Conservation (phyloP, 2,888 invertebrate species). For the Callinectes sapidus region DNA sequence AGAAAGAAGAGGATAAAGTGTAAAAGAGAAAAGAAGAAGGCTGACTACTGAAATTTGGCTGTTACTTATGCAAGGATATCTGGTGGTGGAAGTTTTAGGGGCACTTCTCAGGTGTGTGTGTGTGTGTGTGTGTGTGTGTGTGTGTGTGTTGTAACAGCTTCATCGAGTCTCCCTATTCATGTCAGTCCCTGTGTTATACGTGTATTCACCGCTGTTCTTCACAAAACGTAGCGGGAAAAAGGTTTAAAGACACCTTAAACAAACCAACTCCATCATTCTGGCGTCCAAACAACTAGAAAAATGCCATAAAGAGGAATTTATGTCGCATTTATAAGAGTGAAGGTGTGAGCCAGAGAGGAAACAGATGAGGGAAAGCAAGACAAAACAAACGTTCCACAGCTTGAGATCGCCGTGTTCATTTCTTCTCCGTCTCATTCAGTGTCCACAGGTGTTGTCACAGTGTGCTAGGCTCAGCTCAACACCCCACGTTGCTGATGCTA, state of each 20-base stretch:
- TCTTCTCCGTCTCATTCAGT: neutral
- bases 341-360: neutral
- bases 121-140: neutral
- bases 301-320: neutral
- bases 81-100: too few species aligned
- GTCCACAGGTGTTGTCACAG: slow-evolving; percentile 6
- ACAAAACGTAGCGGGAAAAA: neutral
- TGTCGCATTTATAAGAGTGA: neutral
- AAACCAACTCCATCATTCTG: neutral
- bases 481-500: neutral
- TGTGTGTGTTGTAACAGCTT: neutral
- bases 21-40: too few species aligned
- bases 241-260: neutral
- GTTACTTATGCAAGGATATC: too few species aligned
- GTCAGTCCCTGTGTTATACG: neutral
- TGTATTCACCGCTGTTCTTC: neutral
- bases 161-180: neutral
- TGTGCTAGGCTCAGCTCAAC: neutral
- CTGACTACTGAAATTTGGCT: too few species aligned
- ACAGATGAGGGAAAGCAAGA: neutral
- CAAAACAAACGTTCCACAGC: neutral
- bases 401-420: neutral
- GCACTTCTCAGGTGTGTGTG: too few species aligned
- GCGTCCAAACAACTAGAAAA: neutral
- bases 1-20: too few species aligned